These are phyloP conservation scores for Brenthis ino DNA, from an alignment of 2,888 invertebrate species.

Conservation along the genomic window DNA sequence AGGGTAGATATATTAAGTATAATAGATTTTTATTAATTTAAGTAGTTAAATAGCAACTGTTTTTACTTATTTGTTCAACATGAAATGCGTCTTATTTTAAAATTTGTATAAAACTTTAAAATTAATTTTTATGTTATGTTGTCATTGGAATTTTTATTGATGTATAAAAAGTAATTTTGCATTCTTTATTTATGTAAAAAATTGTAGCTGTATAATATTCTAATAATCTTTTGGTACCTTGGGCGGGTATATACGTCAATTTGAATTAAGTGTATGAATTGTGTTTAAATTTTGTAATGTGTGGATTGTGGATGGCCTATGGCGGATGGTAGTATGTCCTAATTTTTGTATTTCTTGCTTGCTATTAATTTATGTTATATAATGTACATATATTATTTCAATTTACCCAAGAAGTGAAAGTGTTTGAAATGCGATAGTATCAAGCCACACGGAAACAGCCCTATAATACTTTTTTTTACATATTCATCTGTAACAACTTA, in stretches of 20 bases:
- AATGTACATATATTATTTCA: no score
- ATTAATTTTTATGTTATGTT: neutral
- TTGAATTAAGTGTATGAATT: neutral
- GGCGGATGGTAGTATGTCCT: neutral
- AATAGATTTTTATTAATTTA: neutral
- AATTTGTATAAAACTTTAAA: neutral
- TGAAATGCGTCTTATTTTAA: conserved; percentile 18
- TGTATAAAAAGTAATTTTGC: conserved; percentile 11
- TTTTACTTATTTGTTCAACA: conserved; percentile 14
- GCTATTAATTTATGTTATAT: no score
- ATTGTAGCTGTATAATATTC: conserved; percentile 6
- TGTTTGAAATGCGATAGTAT: no score
- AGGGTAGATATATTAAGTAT: neutral
- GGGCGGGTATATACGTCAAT: neutral
- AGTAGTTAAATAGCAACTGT: neutral
- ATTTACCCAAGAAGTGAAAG: no score
- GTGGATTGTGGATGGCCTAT: neutral
- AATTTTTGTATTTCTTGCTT: no score
- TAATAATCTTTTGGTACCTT: conserved; percentile 23
- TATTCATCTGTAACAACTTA: no score
- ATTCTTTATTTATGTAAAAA: neutral
- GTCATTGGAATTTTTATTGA: conserved; percentile 13
- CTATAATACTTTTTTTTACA: no score
- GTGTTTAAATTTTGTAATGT: neutral
- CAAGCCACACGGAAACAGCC: no score